These are phyloP conservation scores for Nannospalax galili DNA, from an alignment of 2,113 vertebrate species.

Conservation along the genomic window DNA sequence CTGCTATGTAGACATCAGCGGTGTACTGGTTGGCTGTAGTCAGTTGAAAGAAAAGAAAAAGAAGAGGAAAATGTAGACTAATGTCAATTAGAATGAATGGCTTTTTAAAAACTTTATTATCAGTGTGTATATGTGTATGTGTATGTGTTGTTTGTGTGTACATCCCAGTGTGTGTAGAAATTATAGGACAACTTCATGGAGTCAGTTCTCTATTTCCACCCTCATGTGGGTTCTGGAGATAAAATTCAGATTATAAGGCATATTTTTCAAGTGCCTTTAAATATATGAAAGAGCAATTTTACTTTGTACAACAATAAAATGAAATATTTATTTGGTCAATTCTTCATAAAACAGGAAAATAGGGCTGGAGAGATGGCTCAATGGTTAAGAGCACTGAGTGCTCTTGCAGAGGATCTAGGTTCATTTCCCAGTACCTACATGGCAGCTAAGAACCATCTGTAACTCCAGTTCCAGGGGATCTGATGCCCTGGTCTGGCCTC, in stretches of 20 bases:
- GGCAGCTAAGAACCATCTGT: too few species aligned
- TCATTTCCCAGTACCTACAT: too few species aligned
- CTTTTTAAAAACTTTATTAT: neutral
- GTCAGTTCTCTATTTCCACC: neutral
- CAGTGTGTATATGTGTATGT: neutral
- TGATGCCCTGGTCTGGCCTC: too few species aligned
- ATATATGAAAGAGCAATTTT: neutral
- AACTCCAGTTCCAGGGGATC: too few species aligned
- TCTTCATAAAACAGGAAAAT: neutral
- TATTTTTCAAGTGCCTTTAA: neutral
- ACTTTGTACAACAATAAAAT: neutral
- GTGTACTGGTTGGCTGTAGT: neutral
- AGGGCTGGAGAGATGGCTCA: neutral
- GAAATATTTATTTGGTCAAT: neutral
- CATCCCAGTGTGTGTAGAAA: neutral
- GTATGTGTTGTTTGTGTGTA: neutral
- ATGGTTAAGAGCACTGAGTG: too few species aligned
- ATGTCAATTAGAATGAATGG: neutral
- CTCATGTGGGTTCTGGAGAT: neutral
- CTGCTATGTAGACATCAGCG: neutral
- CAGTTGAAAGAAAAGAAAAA: neutral
- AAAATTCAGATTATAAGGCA: neutral
- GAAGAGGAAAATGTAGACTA: neutral
- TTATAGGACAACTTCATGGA: neutral
- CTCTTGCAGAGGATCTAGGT: too few species aligned